phyloP scores from a whole-genome alignment of 2,888 invertebrate genomes.

The Dione juno region DNA sequence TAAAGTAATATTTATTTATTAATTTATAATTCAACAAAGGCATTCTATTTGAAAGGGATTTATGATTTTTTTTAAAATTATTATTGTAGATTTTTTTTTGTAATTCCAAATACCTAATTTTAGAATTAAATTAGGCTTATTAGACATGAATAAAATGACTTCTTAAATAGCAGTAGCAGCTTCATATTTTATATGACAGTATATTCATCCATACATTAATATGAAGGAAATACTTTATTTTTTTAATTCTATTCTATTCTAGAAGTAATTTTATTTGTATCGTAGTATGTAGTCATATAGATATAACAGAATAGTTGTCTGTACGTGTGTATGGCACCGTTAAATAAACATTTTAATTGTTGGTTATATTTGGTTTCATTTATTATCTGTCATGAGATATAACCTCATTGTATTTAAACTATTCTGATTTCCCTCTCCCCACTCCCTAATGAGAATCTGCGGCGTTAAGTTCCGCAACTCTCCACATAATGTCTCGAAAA shows the following conservation, averaged over 20 bases:
- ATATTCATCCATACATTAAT: too few relatives aligned
- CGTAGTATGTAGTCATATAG: background rate
- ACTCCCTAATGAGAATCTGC: too few relatives aligned
- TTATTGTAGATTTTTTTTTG: background rate
- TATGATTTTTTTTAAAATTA: background rate
- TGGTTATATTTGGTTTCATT: background rate
- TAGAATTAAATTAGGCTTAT: background rate
- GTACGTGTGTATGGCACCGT: slow-evolving; percentile 16
- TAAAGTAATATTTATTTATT: background rate
- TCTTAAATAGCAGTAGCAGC: too few relatives aligned
- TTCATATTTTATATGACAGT: too few relatives aligned
- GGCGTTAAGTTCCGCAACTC: too few relatives aligned
- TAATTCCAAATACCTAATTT: slow-evolving; percentile 5
- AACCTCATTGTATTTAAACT: too few relatives aligned
- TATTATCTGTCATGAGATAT: background rate
- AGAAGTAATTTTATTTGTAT: slow-evolving; percentile 18
- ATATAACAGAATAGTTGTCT: slow-evolving; percentile 16
- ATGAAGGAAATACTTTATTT: too few relatives aligned
- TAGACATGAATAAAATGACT: background rate
- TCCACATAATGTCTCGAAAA: too few relatives aligned
- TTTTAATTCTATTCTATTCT: background rate
- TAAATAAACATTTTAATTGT: slow-evolving; percentile 17
- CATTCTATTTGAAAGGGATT: background rate
- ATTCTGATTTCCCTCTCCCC: too few relatives aligned
- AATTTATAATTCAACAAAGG: background rate